phyloP scores from a whole-genome alignment of 2,113 vertebrate genomes.

The Dascyllus trimaculatus region DNA sequence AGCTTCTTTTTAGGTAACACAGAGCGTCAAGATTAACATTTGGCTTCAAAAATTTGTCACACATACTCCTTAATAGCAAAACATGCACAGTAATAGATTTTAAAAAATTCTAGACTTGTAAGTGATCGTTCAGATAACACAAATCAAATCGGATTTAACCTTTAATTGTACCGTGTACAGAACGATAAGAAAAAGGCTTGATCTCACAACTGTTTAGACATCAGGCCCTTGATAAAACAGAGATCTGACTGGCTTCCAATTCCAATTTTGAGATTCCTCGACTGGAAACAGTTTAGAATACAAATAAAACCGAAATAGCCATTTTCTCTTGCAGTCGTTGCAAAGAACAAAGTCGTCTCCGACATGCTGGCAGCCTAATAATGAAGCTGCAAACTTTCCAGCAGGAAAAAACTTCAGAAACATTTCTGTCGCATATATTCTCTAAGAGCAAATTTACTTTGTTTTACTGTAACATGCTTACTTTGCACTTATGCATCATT shows the following conservation, averaged over 20 bases:
- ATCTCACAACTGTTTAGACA: neutral
- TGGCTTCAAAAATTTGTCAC: neutral
- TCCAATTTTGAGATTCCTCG: neutral
- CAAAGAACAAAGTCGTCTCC: constrained; percentile 20
- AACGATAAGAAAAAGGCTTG: too few relatives aligned
- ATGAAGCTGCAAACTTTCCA: constrained; percentile 61
- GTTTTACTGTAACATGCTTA: constrained; percentile 73
- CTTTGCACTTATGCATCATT: constrained; percentile 76
- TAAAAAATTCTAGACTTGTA: too few relatives aligned
- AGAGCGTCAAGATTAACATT: neutral
- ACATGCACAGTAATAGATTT: too few relatives aligned
- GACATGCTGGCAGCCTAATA: constrained; percentile 45
- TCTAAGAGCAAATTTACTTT: constrained; percentile 64
- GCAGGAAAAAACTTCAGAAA: constrained; percentile 34
- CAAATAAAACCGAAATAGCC: constrained; percentile 22
- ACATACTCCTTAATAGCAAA: too few relatives aligned
- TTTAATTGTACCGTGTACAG: too few relatives aligned
- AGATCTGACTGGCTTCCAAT: constrained; percentile 62
- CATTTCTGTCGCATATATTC: constrained; percentile 24
- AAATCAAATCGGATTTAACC: too few relatives aligned
- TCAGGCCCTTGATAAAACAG: constrained; percentile 26
- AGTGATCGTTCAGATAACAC: too few relatives aligned
- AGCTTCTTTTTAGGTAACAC: neutral
- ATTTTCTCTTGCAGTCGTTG: constrained; percentile 25
- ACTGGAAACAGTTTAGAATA: constrained; percentile 22